Evolutionary conservation across 35 echinoderm and acorn worm species (phyloP).

Genomic region (Diadema setosum): DNA sequence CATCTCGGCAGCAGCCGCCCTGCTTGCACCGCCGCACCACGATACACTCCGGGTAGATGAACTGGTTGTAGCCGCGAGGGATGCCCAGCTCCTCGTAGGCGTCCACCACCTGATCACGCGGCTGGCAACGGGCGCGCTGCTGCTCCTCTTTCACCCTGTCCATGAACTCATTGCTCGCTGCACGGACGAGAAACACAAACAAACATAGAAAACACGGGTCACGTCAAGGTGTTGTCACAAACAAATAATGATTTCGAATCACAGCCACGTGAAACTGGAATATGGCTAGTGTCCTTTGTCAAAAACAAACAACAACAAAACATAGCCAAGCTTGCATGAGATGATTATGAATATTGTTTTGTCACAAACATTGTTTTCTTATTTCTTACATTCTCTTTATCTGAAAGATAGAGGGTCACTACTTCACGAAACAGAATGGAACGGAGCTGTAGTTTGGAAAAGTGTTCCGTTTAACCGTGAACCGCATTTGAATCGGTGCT

Average conservation of each 20-base stretch:
- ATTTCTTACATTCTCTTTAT: no score
- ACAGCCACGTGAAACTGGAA: neutral
- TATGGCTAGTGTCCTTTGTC: no score
- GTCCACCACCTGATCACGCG: constrained; percentile 77
- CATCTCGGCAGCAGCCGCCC: constrained; percentile 82
- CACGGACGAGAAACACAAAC: neutral
- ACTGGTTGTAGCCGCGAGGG: constrained; percentile 43
- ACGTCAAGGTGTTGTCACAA: neutral
- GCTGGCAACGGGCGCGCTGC: constrained; percentile 45
- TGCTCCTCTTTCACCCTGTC: constrained; percentile 32
- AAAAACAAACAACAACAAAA: no score
- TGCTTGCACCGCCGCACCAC: constrained; percentile 70
- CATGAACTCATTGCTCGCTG: neutral
- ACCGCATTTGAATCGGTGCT: no score
- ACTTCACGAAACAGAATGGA: no score
- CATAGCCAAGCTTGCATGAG: no score
- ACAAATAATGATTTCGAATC: neutral
- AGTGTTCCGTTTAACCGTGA: no score
- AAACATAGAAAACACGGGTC: neutral
- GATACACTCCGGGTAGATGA: constrained; percentile 67
- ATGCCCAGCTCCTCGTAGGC: constrained; percentile 60
- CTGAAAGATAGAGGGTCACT: no score
- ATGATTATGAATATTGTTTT: no score
- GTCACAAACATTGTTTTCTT: no score
- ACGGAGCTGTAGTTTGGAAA: no score